A percentile compares a stretch with the other conserved stretches of the same genome.
Conservation (phyloP, 2,113 vertebrate species). For the Hippocampus mohnikei region DNA sequence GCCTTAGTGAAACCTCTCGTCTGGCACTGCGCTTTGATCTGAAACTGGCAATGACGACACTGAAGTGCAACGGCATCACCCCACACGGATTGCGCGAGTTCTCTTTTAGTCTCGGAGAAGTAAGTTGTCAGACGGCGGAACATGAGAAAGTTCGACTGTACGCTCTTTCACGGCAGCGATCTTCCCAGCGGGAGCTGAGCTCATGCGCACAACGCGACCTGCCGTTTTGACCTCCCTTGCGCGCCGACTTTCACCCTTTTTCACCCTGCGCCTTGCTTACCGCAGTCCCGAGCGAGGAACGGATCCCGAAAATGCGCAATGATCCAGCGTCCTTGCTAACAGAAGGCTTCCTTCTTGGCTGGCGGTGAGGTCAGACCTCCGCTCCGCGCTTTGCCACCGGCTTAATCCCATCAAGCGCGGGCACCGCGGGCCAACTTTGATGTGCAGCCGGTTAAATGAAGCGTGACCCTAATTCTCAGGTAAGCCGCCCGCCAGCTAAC, state of each 20-base stretch:
- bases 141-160: background rate
- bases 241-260: background rate
- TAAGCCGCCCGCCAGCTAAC: constrained; percentile 40
- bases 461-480: constrained; percentile 62
- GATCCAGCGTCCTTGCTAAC: constrained; percentile 40
- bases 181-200: background rate
- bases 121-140: background rate
- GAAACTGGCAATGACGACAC: constrained; percentile 64
- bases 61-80: constrained; percentile 38
- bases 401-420: constrained; percentile 64
- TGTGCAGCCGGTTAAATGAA: constrained; percentile 58
- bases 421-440: constrained; percentile 67
- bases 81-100: constrained; percentile 14
- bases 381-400: constrained; percentile 40
- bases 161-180: background rate
- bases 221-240: background rate
- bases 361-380: constrained; percentile 40
- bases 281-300: background rate
- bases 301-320: background rate
- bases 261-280: background rate
- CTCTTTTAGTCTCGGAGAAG: constrained; percentile 4
- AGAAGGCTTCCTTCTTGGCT: constrained; percentile 33
- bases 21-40: constrained; percentile 53
- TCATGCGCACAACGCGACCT: background rate
- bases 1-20: constrained; percentile 18